phyloP scores from a whole-genome alignment of 2,888 invertebrate genomes.

The Andrena marginata region DNA sequence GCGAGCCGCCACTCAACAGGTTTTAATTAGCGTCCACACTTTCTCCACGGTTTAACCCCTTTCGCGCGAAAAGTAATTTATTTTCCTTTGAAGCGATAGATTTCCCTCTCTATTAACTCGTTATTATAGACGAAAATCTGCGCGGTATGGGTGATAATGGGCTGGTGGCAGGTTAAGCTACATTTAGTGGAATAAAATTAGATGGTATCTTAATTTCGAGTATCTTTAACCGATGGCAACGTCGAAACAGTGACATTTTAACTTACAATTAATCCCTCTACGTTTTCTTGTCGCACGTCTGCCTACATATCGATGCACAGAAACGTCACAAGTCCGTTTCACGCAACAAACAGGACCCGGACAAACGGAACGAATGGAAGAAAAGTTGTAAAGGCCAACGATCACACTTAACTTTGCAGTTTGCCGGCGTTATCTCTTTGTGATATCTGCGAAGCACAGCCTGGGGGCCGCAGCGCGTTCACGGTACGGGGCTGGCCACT shows the following conservation, averaged over 20 bases:
- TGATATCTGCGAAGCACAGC: slow-evolving; percentile 18
- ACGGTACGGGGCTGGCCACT: slow-evolving; percentile 34
- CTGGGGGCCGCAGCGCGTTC: slow-evolving; percentile 33
- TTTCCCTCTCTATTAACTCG: neutral
- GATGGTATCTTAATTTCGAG: too few species aligned
- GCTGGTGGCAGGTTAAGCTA: too few species aligned
- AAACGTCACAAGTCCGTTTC: neutral
- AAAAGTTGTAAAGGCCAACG: neutral
- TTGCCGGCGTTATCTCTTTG: slow-evolving; percentile 15
- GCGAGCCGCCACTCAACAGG: slow-evolving; percentile 78
- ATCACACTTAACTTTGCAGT: neutral
- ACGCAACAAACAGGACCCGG: neutral
- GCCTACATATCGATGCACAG: too few species aligned
- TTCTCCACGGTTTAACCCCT: slow-evolving; percentile 33
- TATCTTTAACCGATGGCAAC: too few species aligned
- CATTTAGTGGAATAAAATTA: too few species aligned
- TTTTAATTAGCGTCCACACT: slow-evolving; percentile 78
- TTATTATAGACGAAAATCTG: too few species aligned
- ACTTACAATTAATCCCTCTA: too few species aligned
- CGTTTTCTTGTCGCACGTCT: too few species aligned
- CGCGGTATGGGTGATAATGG: too few species aligned
- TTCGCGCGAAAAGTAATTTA: slow-evolving; percentile 16
- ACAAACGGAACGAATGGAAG: neutral
- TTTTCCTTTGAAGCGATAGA: neutral
- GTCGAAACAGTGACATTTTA: too few species aligned